A percentile compares a stretch with the other conserved stretches of the same genome.
Conservation (phyloP, 2,797 vertebrate species). For the Mareca strepera region DNA sequence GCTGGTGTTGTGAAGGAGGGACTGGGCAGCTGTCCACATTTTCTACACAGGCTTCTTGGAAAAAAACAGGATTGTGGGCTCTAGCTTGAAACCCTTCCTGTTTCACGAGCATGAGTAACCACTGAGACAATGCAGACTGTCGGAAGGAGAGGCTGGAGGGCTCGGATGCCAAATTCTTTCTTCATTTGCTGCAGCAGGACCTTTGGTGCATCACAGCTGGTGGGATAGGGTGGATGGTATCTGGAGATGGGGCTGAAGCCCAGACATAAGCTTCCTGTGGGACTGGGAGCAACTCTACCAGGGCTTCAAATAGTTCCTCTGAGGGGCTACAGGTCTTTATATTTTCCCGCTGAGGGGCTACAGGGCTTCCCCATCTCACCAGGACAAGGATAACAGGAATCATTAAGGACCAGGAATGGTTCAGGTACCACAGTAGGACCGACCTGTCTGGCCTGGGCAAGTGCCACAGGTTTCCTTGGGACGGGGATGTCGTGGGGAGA, state of each 20-base stretch:
- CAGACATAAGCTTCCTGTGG: not conserved
- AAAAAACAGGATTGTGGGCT: not conserved
- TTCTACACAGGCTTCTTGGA: not conserved
- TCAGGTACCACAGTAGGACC: not conserved
- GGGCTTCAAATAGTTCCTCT: not conserved
- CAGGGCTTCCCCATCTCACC: not conserved
- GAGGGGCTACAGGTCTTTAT: not conserved
- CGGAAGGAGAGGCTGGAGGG: not conserved
- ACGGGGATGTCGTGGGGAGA: not conserved
- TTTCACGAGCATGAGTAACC: not conserved
- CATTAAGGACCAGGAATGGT: not conserved
- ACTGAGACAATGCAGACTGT: not conserved
- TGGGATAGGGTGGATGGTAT: not conserved
- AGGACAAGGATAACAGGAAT: not conserved
- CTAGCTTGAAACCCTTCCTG: not conserved
- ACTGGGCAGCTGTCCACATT: not conserved
- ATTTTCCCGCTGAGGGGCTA: not conserved
- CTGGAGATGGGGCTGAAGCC: not conserved
- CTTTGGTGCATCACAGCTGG: not conserved
- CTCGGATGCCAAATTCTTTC: not conserved
- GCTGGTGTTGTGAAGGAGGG: not conserved
- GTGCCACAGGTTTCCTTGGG: not conserved
- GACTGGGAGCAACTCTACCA: not conserved
- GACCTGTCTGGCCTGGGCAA: not conserved
- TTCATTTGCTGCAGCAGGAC: not conserved